Evolutionary conservation across 2,888 invertebrate species (phyloP), one percentile per base, ranked within the genome.

Genomic region (Gerris lacustris): DNA sequence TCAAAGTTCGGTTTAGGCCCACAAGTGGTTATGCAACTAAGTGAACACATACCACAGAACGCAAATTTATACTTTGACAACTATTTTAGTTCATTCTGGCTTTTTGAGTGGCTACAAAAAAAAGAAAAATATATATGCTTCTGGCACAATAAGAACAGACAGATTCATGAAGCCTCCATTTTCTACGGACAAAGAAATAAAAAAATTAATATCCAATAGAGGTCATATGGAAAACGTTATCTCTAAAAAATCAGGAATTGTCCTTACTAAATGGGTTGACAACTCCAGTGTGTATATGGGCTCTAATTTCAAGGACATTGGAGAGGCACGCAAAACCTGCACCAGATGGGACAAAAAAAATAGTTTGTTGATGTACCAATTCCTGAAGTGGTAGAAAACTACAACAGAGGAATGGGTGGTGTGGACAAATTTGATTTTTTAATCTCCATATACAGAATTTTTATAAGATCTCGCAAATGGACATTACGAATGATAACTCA

Each of bases 231-330:
- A 47, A 47, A 47, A 47, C 11, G 7, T 47, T 47, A 11, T 47
- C 6, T 11, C 47, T 6, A 47, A 72, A 67, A 73, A 73, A 63
- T 69, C 64, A 15, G 43, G 31, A 31, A 73, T 74, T 66, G 71
- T 72, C 67, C 31, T 75, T n/a, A 70, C 70, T n/a, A 76, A 75
- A 71, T 62, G 68, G 6, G 73, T 73, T 47, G 77, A 78, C 71
- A 78, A 77, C 71, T 76, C 76, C 72, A 73, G 74, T 2, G 77
- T 78, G n/a, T 73, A 72, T 70, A 66, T 78, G 63, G 76, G 77
- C 69, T 77, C 78, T 44, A 78, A 76, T 73, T 77, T 76, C 74
- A 70, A 76, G 63, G 77, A 77, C 6, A 73, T 74, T 55, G 75
- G 76, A 64, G 69, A 71, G 64, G 71, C 71, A 6, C 6, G 45